Base-by-base conservation (phyloP, 2,113 vertebrate genomes). In the Tursiops truncatus region DNA sequence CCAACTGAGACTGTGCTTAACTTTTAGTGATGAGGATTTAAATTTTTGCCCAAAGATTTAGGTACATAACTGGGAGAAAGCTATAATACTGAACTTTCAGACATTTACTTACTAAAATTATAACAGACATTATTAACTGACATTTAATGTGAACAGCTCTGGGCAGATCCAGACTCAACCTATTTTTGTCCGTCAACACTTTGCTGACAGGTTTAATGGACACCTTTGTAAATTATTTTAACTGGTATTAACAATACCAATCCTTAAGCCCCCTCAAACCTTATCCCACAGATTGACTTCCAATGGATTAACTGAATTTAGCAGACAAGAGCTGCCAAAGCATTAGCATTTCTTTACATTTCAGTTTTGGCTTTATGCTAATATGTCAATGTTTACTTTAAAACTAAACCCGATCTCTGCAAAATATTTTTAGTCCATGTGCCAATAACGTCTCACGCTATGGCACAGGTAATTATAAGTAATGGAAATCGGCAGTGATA, bases 381-480 rank as follows among this genome's bases (percentile, higher is more conserved):
- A 31, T 2, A 96, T 21, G 0, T 97, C 96, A 95, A 20, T 95
- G 76, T 98, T 98, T 97, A 97, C 94, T 98, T 97, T 89, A 94
- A 97, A 98, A 97, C 80, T 67, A 96, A 98, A 96, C 20, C 71
- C 71, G 65, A 26, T 89, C 80, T 95, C 94, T 91, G n/a, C 98
- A 96, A 98, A 98, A 95, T 98, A 98, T 98, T 98, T 98, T 97
- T 47, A 88, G 41, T 96, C 94, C 44, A 70, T 36, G 56, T 91
- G 85, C 83, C 96, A 96, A 41, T 74, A 81, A 90, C 31, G n/a
- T 94, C 90, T 98, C 92, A 73, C 73, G 56, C 41, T 44, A 28
- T 50, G 84, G 70, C 44, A 81, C 21, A 98, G 62, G 76, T 56
- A 87, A 95, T 96, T 90, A 60, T 89, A 63, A 89, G 44, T 92